Evolutionary conservation across 2,888 invertebrate genomes (phyloP), one percentile per base, ranked within the genome.

Genomic region (Catocala fraxini): DNA sequence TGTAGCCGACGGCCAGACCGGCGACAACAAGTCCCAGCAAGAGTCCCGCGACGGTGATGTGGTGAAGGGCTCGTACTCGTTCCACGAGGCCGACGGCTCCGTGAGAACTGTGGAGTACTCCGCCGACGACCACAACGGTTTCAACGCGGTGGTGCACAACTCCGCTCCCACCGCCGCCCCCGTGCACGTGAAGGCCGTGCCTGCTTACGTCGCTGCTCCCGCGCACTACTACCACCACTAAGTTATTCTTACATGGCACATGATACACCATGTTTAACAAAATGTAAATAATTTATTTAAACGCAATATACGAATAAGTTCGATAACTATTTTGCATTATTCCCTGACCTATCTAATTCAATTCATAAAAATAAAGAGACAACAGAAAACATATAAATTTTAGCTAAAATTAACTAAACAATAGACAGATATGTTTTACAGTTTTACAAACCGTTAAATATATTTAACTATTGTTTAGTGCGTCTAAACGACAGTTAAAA

Each of bases 1-100:
- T 11, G 95, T 95, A 0, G 87, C 91, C 68, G 95, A 95, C 79
- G 82, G 88, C 11, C 92, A 93, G 81, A 93, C 95, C 77, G 94
- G 94, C 39, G 95, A 95, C 87, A 86, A 91, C 80, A 94, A 94
- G 83, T 86, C 87, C 71, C 94, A 94, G 79, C 92, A 93, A 71
- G 95, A 95, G 75, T 68, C 76, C 65, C 86, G 89, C 61, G 93
- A 93, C 68, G 94, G 94, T 51, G 94, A 94, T 74, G 89, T 88
- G 1, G 94, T 94, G 56, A 90, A 91, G 76, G 94, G 94, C 66
- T 86, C 88, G 11, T 93, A 94, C 88, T 90, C 91, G 25, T 85
- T 94, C 72, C 87, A 89, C 62, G 93, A 94, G 78, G 90, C 94
- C 59, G 94, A 94, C 71, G 94, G 94, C 77, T 93, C 93, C 79